These are phyloP conservation scores for Nebria ingens DNA, from an alignment of 1,140 invertebrate species.

Conservation along the genomic window DNA sequence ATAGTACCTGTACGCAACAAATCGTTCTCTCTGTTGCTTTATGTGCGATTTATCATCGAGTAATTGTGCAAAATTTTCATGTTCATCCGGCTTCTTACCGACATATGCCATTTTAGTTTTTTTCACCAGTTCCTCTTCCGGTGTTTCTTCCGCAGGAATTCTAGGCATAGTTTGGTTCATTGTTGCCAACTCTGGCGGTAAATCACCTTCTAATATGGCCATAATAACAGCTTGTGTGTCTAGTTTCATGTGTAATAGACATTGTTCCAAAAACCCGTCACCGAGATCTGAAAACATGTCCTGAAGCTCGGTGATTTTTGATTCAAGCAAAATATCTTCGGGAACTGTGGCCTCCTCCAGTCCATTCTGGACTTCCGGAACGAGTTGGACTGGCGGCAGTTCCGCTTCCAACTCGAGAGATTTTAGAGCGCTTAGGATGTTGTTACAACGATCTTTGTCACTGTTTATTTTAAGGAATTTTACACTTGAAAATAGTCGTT, in stretches of 20 bases:
- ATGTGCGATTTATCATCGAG: constrained; percentile 63
- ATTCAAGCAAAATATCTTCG: constrained; percentile 41
- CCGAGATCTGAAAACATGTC: constrained; percentile 73
- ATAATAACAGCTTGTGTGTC: constrained; percentile 64
- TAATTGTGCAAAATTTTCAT: constrained; percentile 51
- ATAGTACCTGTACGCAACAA: neutral
- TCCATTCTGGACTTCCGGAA: constrained; percentile 16
- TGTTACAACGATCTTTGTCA: neutral
- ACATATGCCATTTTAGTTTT: constrained; percentile 44
- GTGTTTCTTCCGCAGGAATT: constrained; percentile 42
- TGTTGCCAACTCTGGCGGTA: constrained; percentile 36
- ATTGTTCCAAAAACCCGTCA: constrained; percentile 57
- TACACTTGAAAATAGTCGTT: constrained; percentile 16
- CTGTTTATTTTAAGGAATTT: constrained; percentile 10
- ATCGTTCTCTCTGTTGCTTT: constrained; percentile 37
- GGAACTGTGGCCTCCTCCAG: constrained; percentile 25
- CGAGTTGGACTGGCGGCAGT: constrained; percentile 10
- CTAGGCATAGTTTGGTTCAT: constrained; percentile 44
- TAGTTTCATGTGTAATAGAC: constrained; percentile 64
- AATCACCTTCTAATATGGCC: constrained; percentile 61
- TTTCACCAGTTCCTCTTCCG: constrained; percentile 65
- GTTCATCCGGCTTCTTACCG: constrained; percentile 54
- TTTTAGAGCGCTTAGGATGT: constrained; percentile 26
- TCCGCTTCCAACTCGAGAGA: constrained; percentile 15
- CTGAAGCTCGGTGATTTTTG: constrained; percentile 55